Base-by-base conservation (phyloP, 2,113 vertebrate species). In the Malurus melanocephalus region DNA sequence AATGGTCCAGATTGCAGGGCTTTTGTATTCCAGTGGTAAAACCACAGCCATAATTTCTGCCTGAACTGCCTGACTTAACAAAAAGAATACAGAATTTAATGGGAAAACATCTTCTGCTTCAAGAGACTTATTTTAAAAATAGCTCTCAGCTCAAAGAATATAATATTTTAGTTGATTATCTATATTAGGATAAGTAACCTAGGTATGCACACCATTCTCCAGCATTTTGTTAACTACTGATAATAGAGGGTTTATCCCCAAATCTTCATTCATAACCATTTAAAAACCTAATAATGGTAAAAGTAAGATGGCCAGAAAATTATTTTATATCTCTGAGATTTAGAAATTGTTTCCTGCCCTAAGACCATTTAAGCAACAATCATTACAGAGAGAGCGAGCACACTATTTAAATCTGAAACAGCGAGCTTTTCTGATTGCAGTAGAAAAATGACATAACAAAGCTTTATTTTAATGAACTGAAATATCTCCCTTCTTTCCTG, bases 171-270 rank as follows among this genome's bases (percentile, higher is more conserved):
- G 38, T 10, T 77, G 8, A 28, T 19, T 23, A 16, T 84, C 73
- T 86, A 14, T 72, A 14, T 40, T 52, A 49, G 30, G 20, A 16
- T 55, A 48, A 78, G 16, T 43, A 79, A 67, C 24, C 8, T 32
- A 38, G 30, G 4, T 35, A 65, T 9, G 42, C 7, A 77, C 4
- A 33, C 1, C 0, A 0, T 68, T 79, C 17, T 76, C 8, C 19
- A 60, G 17, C 19, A 33, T 65, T 89, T 85, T 53, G 3, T 35
- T 57, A 79, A 68, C 35, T 40, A 52, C 4, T 59, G 20, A 23
- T 45, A 10, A 48, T 5, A 35, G 21, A 40, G 9, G 1, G 42
- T 43, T 88, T 81, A 48, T 27, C 27, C 20, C 7, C 5, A 61
- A 89, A 46, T 49, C 12, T 57, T 52, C 7, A 59, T 71, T 62